Percentiles rank a stretch among this genome's conserved stretches.
These are phyloP conservation scores for Pseudorhombus dupliciocellatus DNA, from an alignment of 2,113 vertebrate species.

Conservation along the genomic window DNA sequence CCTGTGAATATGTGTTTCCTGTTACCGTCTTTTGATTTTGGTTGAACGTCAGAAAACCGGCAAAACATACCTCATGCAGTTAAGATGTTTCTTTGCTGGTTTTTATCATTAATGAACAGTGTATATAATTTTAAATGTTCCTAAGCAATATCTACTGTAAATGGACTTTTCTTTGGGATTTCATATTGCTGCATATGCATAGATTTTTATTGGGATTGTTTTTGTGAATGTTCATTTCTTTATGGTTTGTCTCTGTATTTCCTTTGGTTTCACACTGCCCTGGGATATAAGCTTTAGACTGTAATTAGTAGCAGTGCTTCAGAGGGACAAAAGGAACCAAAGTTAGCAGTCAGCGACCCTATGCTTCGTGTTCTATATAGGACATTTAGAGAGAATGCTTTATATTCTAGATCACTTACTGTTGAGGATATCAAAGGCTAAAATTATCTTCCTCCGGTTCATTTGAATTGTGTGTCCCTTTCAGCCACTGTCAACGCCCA, in stretches of 20 bases:
- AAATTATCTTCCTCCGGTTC: slow-evolving; percentile 54
- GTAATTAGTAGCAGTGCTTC: slow-evolving; percentile 74
- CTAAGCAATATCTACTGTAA: slow-evolving; percentile 81
- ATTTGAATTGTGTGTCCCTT: slow-evolving; percentile 46
- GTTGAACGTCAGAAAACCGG: slow-evolving; percentile 58
- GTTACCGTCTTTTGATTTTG: slow-evolving; percentile 21
- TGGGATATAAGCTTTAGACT: slow-evolving; percentile 70
- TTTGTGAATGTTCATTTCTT: slow-evolving; percentile 54
- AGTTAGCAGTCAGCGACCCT: slow-evolving; percentile 58
- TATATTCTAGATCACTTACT: slow-evolving; percentile 59
- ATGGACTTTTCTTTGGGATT: slow-evolving; percentile 67
- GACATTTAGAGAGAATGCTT: slow-evolving; percentile 50
- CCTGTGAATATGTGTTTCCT: slow-evolving; percentile 36
- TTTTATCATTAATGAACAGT: slow-evolving; percentile 58
- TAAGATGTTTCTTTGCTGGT: slow-evolving; percentile 56
- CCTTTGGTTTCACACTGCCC: slow-evolving; percentile 47
- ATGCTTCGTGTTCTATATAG: slow-evolving; percentile 15
- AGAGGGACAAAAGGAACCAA: slow-evolving; percentile 68
- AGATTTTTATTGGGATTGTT: slow-evolving; percentile 72
- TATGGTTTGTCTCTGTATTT: slow-evolving; percentile 46
- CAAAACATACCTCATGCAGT: slow-evolving; percentile 78
- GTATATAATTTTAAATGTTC: slow-evolving; percentile 72
- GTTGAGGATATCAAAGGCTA: slow-evolving; percentile 64
- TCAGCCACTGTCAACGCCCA: slow-evolving; percentile 32
- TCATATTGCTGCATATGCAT: slow-evolving; percentile 68